Base-by-base conservation (phyloP, 2,888 invertebrate species). In the Trachelus troglodyta region DNA sequence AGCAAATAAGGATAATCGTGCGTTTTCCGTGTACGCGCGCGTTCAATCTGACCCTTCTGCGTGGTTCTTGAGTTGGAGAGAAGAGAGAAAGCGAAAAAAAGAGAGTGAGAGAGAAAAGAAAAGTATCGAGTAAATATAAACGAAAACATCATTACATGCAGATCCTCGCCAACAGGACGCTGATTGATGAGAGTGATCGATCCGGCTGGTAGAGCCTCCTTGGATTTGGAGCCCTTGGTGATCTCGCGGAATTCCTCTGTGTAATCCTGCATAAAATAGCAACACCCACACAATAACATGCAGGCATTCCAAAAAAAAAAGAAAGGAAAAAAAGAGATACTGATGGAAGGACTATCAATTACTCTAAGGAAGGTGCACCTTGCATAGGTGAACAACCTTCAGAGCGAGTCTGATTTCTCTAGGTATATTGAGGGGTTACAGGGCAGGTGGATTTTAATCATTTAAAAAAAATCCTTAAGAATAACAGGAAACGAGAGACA, bases 181-280 rank as follows among this genome's bases (percentile, higher is more conserved):
- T 98, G 98, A 94, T 98, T 97, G 93, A 98, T 97, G 92, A 98
- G 95, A 88, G 97, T 98, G 93, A 98, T 98, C 92, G 96, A 96
- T 87, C 97, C 97, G 89, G 97, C 96, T 87, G 97, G 97, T 87
- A 97, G 94, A 88, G 97, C 96, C 93, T 97, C 97, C 95, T 97
- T 97, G 88, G 96, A 96, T 94, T 97, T 97, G 78, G 91, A 89
- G 91, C 97, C 97, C 93, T 97, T 98, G 92, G 97, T 96, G 93
- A 98, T 98, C 94, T 98, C 98, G 91, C 98, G 95, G 94, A 98
- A 98, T 93, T 98, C 98, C 94, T 98, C 98, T 87, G 97, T 97
- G 94, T 98, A 98, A 93, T 98, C 98, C 98, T 98, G 94, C 88
- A 91, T 92, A 93, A 92, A 83, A 87, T 86, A 87, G 89, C 90